Evolutionary conservation across 2,888 invertebrate genomes (phyloP).

Genomic region (Polyommatus iphigenia): DNA sequence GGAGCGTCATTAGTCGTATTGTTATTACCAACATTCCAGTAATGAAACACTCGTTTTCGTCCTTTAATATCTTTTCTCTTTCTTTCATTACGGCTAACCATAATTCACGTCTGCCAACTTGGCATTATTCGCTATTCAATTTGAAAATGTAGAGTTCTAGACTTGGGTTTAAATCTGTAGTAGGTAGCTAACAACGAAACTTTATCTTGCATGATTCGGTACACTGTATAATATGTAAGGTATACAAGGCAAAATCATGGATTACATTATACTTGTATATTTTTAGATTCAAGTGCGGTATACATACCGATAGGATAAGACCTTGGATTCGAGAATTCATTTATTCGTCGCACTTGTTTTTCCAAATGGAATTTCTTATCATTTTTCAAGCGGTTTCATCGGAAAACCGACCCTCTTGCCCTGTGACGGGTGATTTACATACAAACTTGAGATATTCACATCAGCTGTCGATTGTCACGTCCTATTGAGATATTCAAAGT

Average conservation of each 20-base stretch:
- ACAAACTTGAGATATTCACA: slow-evolving; percentile 74
- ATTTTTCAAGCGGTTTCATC: slow-evolving; percentile 58
- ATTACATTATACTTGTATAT: slow-evolving; percentile 49
- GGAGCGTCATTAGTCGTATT: slow-evolving; percentile 74
- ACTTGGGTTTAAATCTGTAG: slow-evolving; percentile 47
- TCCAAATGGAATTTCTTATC: slow-evolving; percentile 54
- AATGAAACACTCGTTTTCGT: slow-evolving; percentile 77
- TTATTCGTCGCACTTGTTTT: slow-evolving; percentile 62
- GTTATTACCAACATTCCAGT: slow-evolving; percentile 76
- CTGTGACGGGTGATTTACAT: slow-evolving; percentile 65
- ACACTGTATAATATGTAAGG: not conserved
- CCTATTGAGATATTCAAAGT: slow-evolving; percentile 74
- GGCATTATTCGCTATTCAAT: slow-evolving; percentile 58
- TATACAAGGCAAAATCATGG: not conserved
- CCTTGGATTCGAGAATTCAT: slow-evolving; percentile 62
- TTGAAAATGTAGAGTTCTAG: slow-evolving; percentile 38
- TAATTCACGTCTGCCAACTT: slow-evolving; percentile 68
- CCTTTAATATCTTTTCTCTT: slow-evolving; percentile 71
- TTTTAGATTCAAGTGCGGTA: slow-evolving; percentile 58
- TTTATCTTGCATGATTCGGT: not conserved
- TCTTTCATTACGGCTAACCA: slow-evolving; percentile 61
- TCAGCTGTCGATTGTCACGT: slow-evolving; percentile 72
- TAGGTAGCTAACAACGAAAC: not conserved
- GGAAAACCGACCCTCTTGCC: slow-evolving; percentile 53
- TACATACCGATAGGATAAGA: slow-evolving; percentile 66